Evolutionary conservation across 2,797 vertebrate species (phyloP), one percentile per base, ranked within the genome.

Genomic region (Ateles fusciceps): DNA sequence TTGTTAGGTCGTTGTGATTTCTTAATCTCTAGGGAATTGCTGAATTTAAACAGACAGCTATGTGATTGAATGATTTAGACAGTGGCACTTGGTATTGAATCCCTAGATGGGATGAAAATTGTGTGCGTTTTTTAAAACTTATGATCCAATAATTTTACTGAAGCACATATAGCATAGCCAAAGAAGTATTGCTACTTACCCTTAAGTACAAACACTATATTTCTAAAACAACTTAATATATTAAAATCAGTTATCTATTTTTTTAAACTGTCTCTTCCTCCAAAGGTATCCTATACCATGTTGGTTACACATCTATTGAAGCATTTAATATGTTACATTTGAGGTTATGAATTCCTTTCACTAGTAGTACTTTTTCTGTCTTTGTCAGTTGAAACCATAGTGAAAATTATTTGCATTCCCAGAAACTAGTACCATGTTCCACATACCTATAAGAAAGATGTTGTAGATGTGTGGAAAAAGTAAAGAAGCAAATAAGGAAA

Each of bases 141-240:
- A 91, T 12, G 19, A 14, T 97, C 93, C 80, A 94, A 17, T 91
- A 79, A 96, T 86, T 96, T 91, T 97, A 85, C 75, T 97, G 72
- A 97, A 91, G 33, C n/a, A 95, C 50, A 78, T 28, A 88, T 14
- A 87, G 4, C 9, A 24, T 86, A 85, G 21, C 55, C 39, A 85
- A 89, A 50, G n/a, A 93, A 39, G 4, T 74, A 95, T 22, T 72
- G 9, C 74, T 92, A 81, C 36, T 84, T 79, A 46, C 94, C 2
- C 30, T 55, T 68, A 80, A 97, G 86, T 84, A 93, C 11, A 94
- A 28, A 86, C 30, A 78, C 39, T 79, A 92, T 59, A 22, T 87
- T 91, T 97, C 57, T 33, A 80, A 61, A 76, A 68, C 33, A 11
- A 52, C 36, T 57, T 71, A 39, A 57, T 76, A 89, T 92, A 71